A percentile compares a stretch with the other conserved stretches of the same genome.
Conservation (phyloP, 1,140 invertebrate genomes). For the Spodoptera frugiperda region DNA sequence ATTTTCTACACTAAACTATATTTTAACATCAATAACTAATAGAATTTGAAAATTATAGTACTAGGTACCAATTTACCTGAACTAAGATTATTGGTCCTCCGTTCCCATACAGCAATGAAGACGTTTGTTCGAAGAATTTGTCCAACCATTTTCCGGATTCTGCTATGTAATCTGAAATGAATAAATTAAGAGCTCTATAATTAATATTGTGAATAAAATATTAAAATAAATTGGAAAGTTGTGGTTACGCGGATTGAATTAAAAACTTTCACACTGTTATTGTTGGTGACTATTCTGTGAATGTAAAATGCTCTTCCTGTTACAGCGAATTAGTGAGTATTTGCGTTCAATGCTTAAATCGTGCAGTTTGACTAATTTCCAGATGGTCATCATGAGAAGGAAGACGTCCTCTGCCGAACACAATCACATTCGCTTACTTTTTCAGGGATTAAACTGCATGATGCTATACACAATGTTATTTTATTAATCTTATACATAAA, state of each 20-base stretch:
- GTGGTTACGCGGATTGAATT: background rate
- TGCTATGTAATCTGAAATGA: constrained; percentile 69
- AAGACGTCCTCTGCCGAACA: no score
- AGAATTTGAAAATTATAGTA: background rate
- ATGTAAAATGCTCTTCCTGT: no score
- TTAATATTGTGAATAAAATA: background rate
- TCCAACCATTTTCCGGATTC: constrained; percentile 72
- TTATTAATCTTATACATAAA: no score
- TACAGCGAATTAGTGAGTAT: no score
- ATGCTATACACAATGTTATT: no score
- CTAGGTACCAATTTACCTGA: constrained; percentile 86
- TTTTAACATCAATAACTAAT: no score
- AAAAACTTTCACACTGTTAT: background rate
- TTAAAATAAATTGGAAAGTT: constrained; percentile 33
- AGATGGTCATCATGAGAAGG: no score
- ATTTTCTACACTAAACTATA: no score
- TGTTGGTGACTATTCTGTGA: background rate
- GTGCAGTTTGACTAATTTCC: no score
- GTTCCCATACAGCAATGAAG: constrained; percentile 86
- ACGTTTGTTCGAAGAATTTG: constrained; percentile 67
- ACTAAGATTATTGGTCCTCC: constrained; percentile 94
- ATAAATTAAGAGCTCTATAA: background rate
- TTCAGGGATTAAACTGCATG: no score
- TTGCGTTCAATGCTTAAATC: no score
- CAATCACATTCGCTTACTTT: no score